Percentiles rank a stretch among this genome's conserved stretches.
These are phyloP conservation scores for Thereva unica DNA, from an alignment of 2,888 invertebrate genomes.

Conservation along the genomic window DNA sequence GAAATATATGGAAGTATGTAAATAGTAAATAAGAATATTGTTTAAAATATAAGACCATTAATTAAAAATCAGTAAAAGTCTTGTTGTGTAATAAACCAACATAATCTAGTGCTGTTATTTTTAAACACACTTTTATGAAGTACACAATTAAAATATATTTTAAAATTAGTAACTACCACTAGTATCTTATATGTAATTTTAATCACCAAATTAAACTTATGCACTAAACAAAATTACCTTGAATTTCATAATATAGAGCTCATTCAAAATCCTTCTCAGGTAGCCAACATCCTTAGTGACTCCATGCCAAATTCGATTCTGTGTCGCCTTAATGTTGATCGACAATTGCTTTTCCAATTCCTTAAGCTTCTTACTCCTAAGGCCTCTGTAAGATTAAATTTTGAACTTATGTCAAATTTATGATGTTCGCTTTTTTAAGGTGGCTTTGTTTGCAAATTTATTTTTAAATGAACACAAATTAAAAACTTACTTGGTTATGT, in stretches of 20 bases:
- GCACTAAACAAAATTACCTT: constrained; percentile 63
- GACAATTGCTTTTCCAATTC: constrained; percentile 77
- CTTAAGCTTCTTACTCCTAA: constrained; percentile 72
- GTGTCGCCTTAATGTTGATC: constrained; percentile 76
- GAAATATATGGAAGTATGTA: no score
- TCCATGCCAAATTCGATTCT: constrained; percentile 75
- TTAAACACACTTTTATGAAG: no score
- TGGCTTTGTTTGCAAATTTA: constrained; percentile 3
- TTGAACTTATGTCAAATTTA: constrained; percentile 46
- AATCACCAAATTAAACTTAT: not conserved
- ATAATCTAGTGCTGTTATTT: no score
- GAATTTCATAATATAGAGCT: constrained; percentile 79
- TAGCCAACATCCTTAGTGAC: constrained; percentile 76
- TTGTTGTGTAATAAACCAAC: no score
- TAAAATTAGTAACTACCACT: not conserved
- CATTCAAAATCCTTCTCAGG: constrained; percentile 75
- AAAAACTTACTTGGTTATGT: constrained; percentile 66
- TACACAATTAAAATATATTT: not conserved
- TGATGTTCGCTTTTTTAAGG: constrained; percentile 36
- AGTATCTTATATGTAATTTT: not conserved
- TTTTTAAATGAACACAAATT: constrained; percentile 1
- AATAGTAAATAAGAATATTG: no score
- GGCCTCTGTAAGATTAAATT: constrained; percentile 51
- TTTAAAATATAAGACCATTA: no score
- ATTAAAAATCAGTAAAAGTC: no score